Conservation (phyloP, 1,140 invertebrate species). For the Zaprionus ornatus region DNA sequence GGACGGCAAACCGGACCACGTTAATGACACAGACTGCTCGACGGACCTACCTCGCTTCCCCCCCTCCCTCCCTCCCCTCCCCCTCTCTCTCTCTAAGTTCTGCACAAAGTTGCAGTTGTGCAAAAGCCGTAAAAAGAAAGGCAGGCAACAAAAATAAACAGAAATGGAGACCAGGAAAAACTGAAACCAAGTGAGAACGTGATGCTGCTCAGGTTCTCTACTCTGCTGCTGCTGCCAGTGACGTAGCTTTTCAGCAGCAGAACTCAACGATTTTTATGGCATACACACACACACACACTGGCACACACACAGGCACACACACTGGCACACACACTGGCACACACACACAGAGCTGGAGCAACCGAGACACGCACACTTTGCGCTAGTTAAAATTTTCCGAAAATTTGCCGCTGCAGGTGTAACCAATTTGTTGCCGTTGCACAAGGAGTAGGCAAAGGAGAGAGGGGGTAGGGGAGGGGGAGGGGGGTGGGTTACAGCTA, state of each 20-base stretch:
- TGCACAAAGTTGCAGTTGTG: slow-evolving; percentile 66
- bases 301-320: background rate
- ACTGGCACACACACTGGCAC: background rate
- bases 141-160: slow-evolving; percentile 35
- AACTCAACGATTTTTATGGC: slow-evolving; percentile 52
- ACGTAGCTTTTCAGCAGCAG: slow-evolving; percentile 50
- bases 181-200: slow-evolving; percentile 53
- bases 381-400: slow-evolving; percentile 68
- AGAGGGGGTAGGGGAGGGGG: background rate
- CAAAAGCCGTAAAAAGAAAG: slow-evolving; percentile 65
- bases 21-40: slow-evolving; percentile 47
- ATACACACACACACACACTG: background rate
- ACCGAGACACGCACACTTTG: slow-evolving; percentile 18
- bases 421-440: slow-evolving; percentile 52
- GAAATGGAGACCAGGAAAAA: slow-evolving; percentile 36
- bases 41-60: background rate
- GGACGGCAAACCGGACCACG: slow-evolving; percentile 53
- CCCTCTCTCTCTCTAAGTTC: background rate
- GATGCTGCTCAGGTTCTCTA: background rate
- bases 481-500: background rate
- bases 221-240: slow-evolving; percentile 19
- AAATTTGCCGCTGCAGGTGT: slow-evolving; percentile 65
- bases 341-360: background rate
- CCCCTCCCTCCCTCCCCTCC: fast-evolving
- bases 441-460: background rate